These are phyloP conservation scores for Sebastolobus alascanus DNA, from an alignment of 2,797 vertebrate genomes.

Conservation along the genomic window DNA sequence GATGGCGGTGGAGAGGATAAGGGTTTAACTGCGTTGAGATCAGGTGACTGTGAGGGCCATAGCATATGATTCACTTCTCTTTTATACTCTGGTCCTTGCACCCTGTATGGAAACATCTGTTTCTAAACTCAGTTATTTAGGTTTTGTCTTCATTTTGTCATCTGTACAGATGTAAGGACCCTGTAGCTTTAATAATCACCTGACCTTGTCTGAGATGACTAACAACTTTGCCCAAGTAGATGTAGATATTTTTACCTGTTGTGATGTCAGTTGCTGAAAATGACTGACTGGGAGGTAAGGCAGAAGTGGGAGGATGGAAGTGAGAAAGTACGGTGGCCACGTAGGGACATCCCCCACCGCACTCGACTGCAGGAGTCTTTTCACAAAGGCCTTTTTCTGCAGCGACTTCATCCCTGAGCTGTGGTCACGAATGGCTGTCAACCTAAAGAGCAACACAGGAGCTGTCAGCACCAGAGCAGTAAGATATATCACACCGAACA, in stretches of 20 bases:
- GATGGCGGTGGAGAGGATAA: neutral
- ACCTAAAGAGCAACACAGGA: slow-evolving; percentile 72
- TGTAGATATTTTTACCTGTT: slow-evolving; percentile 84
- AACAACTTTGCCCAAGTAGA: neutral
- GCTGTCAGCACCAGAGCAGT: slow-evolving; percentile 19
- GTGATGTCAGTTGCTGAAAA: slow-evolving; percentile 90
- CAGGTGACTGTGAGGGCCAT: neutral
- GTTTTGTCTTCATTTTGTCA: neutral
- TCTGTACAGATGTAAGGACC: neutral
- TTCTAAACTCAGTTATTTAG: neutral
- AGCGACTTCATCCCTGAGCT: slow-evolving; percentile 88
- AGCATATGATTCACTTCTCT: no score
- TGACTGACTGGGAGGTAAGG: slow-evolving; percentile 89
- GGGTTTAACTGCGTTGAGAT: neutral
- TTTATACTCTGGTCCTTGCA: neutral
- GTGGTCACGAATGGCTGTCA: slow-evolving; percentile 90
- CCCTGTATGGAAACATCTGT: neutral
- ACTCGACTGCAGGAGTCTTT: slow-evolving; percentile 88
- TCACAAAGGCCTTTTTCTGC: slow-evolving; percentile 92
- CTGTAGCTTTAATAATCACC: neutral
- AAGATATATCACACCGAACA: neutral
- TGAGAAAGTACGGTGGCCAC: slow-evolving; percentile 90
- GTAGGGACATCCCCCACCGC: slow-evolving; percentile 88
- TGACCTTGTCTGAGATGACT: neutral
- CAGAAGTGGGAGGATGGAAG: slow-evolving; percentile 87